A percentile compares a stretch with the other conserved stretches of the same genome.
phyloP scores from a whole-genome alignment of 92 coral and sea anemone genomes.

The Paramuricea clavata region DNA sequence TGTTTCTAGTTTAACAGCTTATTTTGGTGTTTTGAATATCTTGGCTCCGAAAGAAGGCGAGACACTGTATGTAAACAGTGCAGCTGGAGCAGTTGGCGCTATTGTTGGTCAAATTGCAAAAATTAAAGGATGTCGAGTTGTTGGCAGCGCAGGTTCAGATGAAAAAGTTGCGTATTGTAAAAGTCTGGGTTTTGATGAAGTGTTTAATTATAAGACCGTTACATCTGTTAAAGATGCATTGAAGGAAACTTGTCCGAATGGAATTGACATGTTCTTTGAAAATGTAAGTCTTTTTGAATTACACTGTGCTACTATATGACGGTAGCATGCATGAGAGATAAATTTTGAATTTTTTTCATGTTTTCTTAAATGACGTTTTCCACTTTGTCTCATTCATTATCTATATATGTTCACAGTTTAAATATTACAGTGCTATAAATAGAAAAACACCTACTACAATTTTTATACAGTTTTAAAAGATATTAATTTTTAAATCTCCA shows the following conservation, averaged over 20 bases:
- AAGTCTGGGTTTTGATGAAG: constrained; percentile 69
- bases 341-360: neutral
- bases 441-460: neutral
- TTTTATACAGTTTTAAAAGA: neutral
- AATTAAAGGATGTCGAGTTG: constrained; percentile 67
- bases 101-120: constrained; percentile 72
- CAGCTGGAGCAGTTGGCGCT: constrained; percentile 70
- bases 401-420: too few relatives aligned
- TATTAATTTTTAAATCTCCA: neutral
- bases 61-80: constrained; percentile 72
- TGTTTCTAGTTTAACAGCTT: constrained; percentile 61
- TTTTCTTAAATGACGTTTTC: too few relatives aligned
- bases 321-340: neutral
- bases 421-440: too few relatives aligned
- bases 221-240: constrained; percentile 54
- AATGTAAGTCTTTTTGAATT: constrained; percentile 40
- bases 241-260: constrained; percentile 62
- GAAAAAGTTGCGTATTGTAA: constrained; percentile 66
- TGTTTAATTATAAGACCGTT: constrained; percentile 64
- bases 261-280: constrained; percentile 71
- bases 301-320: neutral
- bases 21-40: constrained; percentile 65
- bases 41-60: constrained; percentile 62
- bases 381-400: too few relatives aligned
- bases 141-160: constrained; percentile 71